These are phyloP conservation scores for Drosophila monieri DNA, from an alignment of 2,888 invertebrate genomes.

Conservation along the genomic window DNA sequence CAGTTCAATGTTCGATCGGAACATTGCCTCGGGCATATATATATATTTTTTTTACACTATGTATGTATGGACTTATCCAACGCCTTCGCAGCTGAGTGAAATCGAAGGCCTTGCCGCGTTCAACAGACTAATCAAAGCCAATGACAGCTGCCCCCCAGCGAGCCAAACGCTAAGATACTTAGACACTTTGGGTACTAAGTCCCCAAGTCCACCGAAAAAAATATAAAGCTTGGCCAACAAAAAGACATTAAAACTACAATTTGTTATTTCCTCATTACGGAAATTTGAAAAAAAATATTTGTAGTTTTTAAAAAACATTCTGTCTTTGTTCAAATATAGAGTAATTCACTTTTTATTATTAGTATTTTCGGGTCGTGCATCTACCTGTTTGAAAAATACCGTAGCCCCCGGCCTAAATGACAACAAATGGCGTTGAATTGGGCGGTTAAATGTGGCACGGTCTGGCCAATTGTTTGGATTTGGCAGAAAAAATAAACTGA, in stretches of 20 bases:
- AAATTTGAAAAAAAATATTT: not conserved
- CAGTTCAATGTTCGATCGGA: slow-evolving; percentile 61
- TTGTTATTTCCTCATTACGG: slow-evolving; percentile 1
- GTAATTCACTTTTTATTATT: slow-evolving; percentile 9
- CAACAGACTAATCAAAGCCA: slow-evolving; percentile 71
- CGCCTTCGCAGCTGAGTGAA: slow-evolving; percentile 57
- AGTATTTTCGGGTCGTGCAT: slow-evolving; percentile 19
- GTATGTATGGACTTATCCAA: slow-evolving; percentile 9
- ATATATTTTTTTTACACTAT: slow-evolving; percentile 13
- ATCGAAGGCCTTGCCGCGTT: slow-evolving; percentile 64
- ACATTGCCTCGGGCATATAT: slow-evolving; percentile 13
- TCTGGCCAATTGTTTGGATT: slow-evolving; percentile 61
- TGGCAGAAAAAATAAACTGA: slow-evolving; percentile 11
- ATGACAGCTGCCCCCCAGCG: slow-evolving; percentile 64
- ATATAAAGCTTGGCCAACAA: slow-evolving; percentile 15
- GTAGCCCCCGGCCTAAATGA: slow-evolving; percentile 32
- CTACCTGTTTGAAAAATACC: slow-evolving; percentile 48
- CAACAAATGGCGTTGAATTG: slow-evolving; percentile 63
- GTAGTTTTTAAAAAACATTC: not conserved
- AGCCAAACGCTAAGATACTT: slow-evolving; percentile 41
- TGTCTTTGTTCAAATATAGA: slow-evolving; percentile 10
- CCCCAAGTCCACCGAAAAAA: slow-evolving; percentile 9
- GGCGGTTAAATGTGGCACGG: slow-evolving; percentile 60
- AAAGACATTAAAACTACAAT: slow-evolving; percentile 49
- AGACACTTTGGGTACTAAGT: slow-evolving; percentile 5